Percentiles rank a stretch among this genome's conserved stretches.
These are phyloP conservation scores for Tethea ocularis DNA, from an alignment of 2,888 invertebrate species.

Conservation along the genomic window DNA sequence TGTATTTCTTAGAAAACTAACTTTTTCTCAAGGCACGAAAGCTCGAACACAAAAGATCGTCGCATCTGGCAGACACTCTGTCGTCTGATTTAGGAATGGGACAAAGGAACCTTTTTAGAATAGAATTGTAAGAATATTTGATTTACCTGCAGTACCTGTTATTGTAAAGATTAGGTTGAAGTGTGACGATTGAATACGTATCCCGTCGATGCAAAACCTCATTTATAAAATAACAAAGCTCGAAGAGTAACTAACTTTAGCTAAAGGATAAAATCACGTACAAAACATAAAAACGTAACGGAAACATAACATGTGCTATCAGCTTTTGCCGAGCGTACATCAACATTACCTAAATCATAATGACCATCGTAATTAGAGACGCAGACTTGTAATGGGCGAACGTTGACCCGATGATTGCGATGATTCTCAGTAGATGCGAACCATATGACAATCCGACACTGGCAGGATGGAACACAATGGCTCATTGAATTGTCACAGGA, in stretches of 20 bases:
- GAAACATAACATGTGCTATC: slow-evolving; percentile 23
- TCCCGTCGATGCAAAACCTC: no score
- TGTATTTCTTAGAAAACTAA: slow-evolving; percentile 56
- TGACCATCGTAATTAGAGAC: slow-evolving; percentile 48
- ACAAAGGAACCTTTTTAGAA: slow-evolving; percentile 50
- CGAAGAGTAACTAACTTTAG: no score
- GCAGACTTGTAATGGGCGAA: slow-evolving; percentile 17
- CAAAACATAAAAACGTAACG: slow-evolving; percentile 37
- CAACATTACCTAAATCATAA: slow-evolving; percentile 54
- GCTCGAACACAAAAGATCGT: slow-evolving; percentile 49
- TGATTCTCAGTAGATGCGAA: slow-evolving; percentile 38
- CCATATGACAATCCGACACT: slow-evolving; percentile 40
- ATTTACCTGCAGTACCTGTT: slow-evolving; percentile 57
- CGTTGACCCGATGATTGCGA: slow-evolving; percentile 32
- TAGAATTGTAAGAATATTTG: slow-evolving; percentile 32
- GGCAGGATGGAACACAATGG: slow-evolving; percentile 43
- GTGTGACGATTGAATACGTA: slow-evolving; percentile 8
- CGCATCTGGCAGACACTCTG: slow-evolving; percentile 75
- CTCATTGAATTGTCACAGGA: slow-evolving; percentile 47
- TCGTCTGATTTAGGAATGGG: slow-evolving; percentile 49
- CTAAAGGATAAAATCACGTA: slow-evolving; percentile 14
- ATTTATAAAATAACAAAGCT: background rate
- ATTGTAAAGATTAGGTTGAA: slow-evolving; percentile 27
- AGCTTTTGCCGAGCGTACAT: slow-evolving; percentile 23
- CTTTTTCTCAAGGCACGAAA: slow-evolving; percentile 45